A percentile compares a stretch with the other conserved stretches of the same genome.
phyloP scores from a whole-genome alignment of 2,888 invertebrate genomes.

The Agrochola litura region DNA sequence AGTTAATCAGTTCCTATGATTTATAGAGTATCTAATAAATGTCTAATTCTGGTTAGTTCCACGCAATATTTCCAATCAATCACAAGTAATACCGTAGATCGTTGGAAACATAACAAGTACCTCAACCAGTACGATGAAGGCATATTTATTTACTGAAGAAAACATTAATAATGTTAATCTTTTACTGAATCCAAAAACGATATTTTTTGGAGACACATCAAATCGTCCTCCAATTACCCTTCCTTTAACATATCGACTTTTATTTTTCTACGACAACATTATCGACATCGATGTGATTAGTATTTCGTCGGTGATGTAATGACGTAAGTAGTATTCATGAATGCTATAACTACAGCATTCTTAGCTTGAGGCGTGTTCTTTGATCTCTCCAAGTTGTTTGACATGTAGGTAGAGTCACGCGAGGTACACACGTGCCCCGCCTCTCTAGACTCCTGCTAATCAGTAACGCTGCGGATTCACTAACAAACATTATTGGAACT shows the following conservation, averaged over 20 bases:
- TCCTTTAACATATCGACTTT: not conserved
- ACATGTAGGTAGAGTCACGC: slow-evolving; percentile 35
- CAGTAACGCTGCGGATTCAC: slow-evolving; percentile 35
- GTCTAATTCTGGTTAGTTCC: not conserved
- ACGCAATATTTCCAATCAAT: slow-evolving; percentile 33
- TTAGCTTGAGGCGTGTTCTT: slow-evolving; percentile 13
- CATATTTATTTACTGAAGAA: slow-evolving; percentile 9
- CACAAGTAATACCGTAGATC: slow-evolving; percentile 27
- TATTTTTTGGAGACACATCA: not conserved
- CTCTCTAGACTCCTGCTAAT: not conserved
- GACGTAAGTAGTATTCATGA: slow-evolving; percentile 1
- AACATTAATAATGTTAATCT: not conserved
- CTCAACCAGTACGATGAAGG: not conserved
- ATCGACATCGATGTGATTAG: not conserved
- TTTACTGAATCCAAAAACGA: not conserved
- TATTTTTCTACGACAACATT: not conserved
- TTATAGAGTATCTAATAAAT: not conserved
- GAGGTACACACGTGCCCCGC: slow-evolving; percentile 5
- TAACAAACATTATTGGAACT: slow-evolving; percentile 30
- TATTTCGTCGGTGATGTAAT: not conserved
- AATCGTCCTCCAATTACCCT: not conserved
- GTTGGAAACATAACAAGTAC: not conserved
- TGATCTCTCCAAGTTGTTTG: slow-evolving; percentile 14
- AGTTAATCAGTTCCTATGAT: not conserved
- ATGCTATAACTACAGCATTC: no score